These are phyloP conservation scores for Platyscapa corneri DNA, from an alignment of 1,140 invertebrate species.

Conservation along the genomic window DNA sequence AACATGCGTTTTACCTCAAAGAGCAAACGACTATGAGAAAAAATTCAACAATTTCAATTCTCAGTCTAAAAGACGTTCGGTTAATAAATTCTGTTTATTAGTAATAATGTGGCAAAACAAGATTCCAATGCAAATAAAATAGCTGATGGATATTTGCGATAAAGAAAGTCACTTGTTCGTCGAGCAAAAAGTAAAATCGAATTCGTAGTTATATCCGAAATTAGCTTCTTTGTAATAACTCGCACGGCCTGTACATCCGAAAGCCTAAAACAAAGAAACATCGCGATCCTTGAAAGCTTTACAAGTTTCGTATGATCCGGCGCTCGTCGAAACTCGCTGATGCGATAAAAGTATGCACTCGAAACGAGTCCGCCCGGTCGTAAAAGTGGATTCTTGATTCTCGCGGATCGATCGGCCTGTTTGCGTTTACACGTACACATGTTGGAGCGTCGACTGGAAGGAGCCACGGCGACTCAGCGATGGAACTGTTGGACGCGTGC, in stretches of 20 bases:
- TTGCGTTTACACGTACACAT: background rate
- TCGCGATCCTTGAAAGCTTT: background rate
- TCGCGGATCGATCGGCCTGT: background rate
- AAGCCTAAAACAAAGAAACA: background rate
- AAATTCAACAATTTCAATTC: too few species aligned
- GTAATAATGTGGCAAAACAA: too few species aligned
- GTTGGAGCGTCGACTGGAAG: background rate
- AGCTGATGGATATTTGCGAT: too few species aligned
- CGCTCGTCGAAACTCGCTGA: background rate
- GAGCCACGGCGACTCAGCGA: background rate
- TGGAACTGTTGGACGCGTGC: background rate
- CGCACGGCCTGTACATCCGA: background rate
- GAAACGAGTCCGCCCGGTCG: background rate
- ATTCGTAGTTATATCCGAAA: background rate
- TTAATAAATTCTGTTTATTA: too few species aligned
- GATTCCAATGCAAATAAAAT: too few species aligned
- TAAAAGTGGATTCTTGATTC: constrained; percentile 10
- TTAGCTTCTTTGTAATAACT: background rate
- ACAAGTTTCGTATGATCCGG: background rate
- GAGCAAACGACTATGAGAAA: too few species aligned
- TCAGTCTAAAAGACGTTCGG: too few species aligned
- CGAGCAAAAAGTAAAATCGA: too few species aligned
- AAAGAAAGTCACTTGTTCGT: too few species aligned
- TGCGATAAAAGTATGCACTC: constrained; percentile 11
- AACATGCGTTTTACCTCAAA: too few species aligned